Conservation (phyloP, 1,140 invertebrate species). For the Saccostrea cuccullata region DNA sequence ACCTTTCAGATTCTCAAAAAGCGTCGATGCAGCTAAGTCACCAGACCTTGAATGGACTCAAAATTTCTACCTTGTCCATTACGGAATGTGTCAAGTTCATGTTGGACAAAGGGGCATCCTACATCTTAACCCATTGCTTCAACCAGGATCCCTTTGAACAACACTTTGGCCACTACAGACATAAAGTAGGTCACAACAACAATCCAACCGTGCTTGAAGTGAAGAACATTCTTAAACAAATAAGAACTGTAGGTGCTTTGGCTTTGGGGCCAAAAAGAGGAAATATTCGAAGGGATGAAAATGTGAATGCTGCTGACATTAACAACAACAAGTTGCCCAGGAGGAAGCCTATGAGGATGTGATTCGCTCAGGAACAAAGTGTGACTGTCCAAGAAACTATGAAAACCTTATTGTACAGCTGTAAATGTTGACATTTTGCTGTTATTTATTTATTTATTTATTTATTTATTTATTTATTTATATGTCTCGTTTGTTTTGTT, state of each 20-base stretch:
- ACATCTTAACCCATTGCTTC: slow-evolving; percentile 52
- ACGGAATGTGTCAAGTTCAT: slow-evolving; percentile 47
- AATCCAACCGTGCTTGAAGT: slow-evolving; percentile 50
- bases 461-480: too few species aligned
- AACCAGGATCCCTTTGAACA: slow-evolving; percentile 60
- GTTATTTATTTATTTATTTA: too few species aligned
- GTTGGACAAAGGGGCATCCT: slow-evolving; percentile 44
- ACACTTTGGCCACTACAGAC: slow-evolving; percentile 51
- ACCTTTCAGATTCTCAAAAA: slow-evolving; percentile 48
- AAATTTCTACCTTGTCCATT: slow-evolving; percentile 50
- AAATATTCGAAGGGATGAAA: slow-evolving; percentile 6
- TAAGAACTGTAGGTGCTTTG: slow-evolving; percentile 47
- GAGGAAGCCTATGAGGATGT: slow-evolving; percentile 17
- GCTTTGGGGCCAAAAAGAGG: slow-evolving; percentile 37
- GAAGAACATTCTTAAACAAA: slow-evolving; percentile 37
- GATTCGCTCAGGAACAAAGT: background rate
- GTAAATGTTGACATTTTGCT: background rate
- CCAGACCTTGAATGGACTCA: slow-evolving; percentile 52
- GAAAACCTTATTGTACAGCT: background rate
- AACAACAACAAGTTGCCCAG: slow-evolving; percentile 37
- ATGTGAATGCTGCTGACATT: background rate
- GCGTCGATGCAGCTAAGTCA: slow-evolving; percentile 45
- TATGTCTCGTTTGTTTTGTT: too few species aligned
- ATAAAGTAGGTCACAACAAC: slow-evolving; percentile 40
- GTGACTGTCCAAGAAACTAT: background rate